Base-by-base conservation (phyloP, 2,113 vertebrate genomes). In the Ceyx cyanopectus region DNA sequence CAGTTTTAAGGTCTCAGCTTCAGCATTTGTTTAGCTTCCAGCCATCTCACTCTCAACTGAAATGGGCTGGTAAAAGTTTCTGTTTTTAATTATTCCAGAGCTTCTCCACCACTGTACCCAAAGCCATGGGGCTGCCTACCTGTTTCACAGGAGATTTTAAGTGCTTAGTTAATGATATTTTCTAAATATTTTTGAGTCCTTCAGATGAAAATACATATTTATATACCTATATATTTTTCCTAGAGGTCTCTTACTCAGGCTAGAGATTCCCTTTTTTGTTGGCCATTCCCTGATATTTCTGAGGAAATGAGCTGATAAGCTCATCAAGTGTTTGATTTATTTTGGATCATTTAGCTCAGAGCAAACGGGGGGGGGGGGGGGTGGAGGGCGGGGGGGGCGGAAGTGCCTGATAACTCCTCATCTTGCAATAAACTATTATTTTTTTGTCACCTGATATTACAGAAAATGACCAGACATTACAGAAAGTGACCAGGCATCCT, bases 1-100 rank as follows among this genome's bases (percentile, higher is more conserved):
- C 45, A 67, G 72, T 86, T 84, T 88, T 80, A 90, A 92, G 37
- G 54, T 45, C 58, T 78, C 51, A 67, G 51, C 53, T 93, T 87
- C 67, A 85, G n/a, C 53, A 66, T 87, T 93, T 92, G 48, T 80
- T 85, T 77, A 74, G 43, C 43, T 82, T 92, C 21, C 51, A 86
- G 48, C 19, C 56, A 12, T 24, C 50, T 81, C 27, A 48, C 4
- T 72, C 54, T 60, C 40, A 91, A n/a, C 23, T 50, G 50, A 85
- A 85, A 70, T 14, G 14, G n/a, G 18, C 29, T 72, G n/a, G 43
- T 85, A 73, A 79, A 76, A 89, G 17, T 17, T 3, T 14, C 17
- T 45, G 45, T 45, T 45, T 24, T 24, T 24, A 46, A 40, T 40
- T 0, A 16, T 21, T 58, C 50, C 32, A 75, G 53, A 73, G 26